Base-by-base conservation (phyloP, 2,888 invertebrate genomes). In the Yponomeuta plumbellus region DNA sequence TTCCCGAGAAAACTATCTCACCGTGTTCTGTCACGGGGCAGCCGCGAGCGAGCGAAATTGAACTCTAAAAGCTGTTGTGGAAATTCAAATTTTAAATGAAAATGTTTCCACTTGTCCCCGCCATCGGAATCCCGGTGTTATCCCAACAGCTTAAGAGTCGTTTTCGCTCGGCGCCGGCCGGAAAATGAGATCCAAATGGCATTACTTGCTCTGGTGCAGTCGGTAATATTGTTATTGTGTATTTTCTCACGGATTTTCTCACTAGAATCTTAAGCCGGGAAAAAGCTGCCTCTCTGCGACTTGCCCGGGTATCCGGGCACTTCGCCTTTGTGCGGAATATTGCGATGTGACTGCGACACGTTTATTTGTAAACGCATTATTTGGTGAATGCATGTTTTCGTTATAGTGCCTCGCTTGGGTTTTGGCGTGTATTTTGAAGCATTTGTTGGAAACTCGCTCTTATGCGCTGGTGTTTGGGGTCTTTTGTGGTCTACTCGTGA, bases 141-240 rank as follows among this genome's bases (percentile, higher is more conserved):
- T 20, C 22, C 21, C 21, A 2, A 34, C 17, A 20, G 58, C n/a
- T 58, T 61, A 26, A 11, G 23, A n/a, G n/a, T 61, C 34, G 23
- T 61, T 34, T 61, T 61, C 61, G 23, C 23, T 5, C 5, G 61
- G 21, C 5, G 17, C 10, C 1, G 34, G 34, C 26, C 6, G 20
- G 44, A 52, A 59, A 59, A 61, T 61, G 61, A 23, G 61, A 61
- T 61, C 23, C 61, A n/a, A 34, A 61, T 61, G 23, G 61, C n/a
- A 61, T 61, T 61, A 61, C 61, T 61, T 61, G 58, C 26, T 61
- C 61, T 34, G 23, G 26, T 61, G 61, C 61, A 61, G 61, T 58
- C n/a, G 61, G 61, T 61, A 61, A 61, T 61, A 61, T 61, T 61
- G 61, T 61, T 61, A 61, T 61, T 61, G 21, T 61, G 34, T 61